Base-by-base conservation (phyloP, 2,797 vertebrate species). In the Acridotheres tristis region DNA sequence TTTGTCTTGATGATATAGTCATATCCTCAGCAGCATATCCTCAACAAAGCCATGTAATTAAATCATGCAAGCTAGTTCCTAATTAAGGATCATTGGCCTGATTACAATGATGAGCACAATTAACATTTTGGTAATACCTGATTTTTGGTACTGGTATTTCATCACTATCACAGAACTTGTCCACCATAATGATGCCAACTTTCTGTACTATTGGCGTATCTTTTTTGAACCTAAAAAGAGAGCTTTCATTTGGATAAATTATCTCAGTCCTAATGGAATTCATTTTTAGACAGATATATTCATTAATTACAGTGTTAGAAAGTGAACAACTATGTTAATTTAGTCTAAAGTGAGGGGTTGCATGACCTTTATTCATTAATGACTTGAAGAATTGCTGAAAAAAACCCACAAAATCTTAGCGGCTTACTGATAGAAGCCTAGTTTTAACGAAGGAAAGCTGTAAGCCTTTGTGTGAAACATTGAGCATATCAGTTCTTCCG, bases 401-500 rank as follows among this genome's bases (percentile, higher is more conserved):
- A 81, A 80, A 67, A 77, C 1, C 1, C 9, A 62, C 4, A 68
- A 43, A 61, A 76, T 67, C 10, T 78, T 58, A 48, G 34, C 20
- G 20, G 3, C 23, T 29, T 89, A 47, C 25, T 36, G 8, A 58
- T 20, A 79, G 21, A 18, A 73, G 3, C 4, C 8, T 38, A 22
- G 19, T 14, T 78, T 86, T 89, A 51, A 51, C 38, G n/a, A 88
- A 68, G 3, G 19, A 54, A 54, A 21, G 34, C 0, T 72, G 12
- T 57, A 65, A 40, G 8, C 5, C 27, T 2, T 1, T 30, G 1
- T 20, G 2, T 54, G 14, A 66, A 73, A 36, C 16, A 16, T 11
- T 25, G 47, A 18, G 16, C 2, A 4, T 27, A 48, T 40, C n/a
- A 36, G 10, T 36, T 36, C 18, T 69, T 81, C 18, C 0, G 0